Conservation (phyloP, 2,888 invertebrate genomes). For the Tenodera sinensis region DNA sequence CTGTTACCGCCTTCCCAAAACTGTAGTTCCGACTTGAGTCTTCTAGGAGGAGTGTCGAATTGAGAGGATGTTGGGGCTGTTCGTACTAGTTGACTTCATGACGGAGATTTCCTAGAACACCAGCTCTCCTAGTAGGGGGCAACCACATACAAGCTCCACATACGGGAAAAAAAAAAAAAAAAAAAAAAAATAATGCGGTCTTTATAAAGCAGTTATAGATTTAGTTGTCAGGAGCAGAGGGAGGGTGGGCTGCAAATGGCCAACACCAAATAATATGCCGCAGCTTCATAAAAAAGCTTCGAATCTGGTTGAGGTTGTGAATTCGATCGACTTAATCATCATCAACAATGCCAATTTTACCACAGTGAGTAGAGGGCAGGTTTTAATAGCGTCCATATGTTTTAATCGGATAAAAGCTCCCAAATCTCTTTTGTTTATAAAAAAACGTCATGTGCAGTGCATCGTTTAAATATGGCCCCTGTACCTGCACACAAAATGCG, state of each 20-base stretch:
- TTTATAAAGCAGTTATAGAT: neutral
- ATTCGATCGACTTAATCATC: neutral
- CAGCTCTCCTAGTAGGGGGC: neutral
- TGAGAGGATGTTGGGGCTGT: too few species aligned
- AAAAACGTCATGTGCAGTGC: neutral
- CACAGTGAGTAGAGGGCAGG: neutral
- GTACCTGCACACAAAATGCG: slow-evolving; percentile 5
- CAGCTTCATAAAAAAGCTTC: neutral
- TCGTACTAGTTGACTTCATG: neutral
- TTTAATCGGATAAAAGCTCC: slow-evolving; percentile 15
- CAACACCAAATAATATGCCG: neutral
- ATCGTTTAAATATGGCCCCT: slow-evolving; percentile 1
- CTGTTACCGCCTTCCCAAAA: too few species aligned
- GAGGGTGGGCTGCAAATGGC: neutral
- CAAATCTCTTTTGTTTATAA: slow-evolving; percentile 9
- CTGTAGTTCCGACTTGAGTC: too few species aligned
- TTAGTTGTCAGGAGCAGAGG: neutral
- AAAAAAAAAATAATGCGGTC: neutral
- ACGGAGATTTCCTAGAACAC: neutral
- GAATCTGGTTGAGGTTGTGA: neutral
- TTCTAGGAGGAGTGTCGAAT: too few species aligned
- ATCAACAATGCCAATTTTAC: neutral
- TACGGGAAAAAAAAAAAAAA: neutral
- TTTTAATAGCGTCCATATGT: slow-evolving; percentile 14
- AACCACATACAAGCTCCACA: neutral